These are phyloP conservation scores for Pachydiplax longipennis DNA, from an alignment of 2,888 invertebrate species.

Conservation along the genomic window DNA sequence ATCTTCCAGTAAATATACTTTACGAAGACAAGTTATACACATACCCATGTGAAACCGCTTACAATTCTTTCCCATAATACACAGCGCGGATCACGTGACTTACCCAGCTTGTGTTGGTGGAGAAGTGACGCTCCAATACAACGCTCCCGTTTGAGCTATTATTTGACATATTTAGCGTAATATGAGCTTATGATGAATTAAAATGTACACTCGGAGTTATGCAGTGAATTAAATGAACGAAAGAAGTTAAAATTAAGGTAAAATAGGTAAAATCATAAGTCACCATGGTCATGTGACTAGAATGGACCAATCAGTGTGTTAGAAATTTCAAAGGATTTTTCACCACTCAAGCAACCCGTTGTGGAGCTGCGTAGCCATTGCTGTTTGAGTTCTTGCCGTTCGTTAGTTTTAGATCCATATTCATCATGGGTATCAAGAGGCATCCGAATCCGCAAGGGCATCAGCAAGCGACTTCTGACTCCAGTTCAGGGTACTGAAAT, in stretches of 20 bases:
- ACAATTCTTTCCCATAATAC: slow-evolving; percentile 30
- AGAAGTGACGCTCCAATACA: slow-evolving; percentile 28
- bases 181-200: neutral
- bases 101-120: slow-evolving; percentile 23
- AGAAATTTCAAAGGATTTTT: slow-evolving; percentile 55
- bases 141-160: neutral
- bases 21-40: neutral
- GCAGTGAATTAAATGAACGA: neutral
- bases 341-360: slow-evolving; percentile 55
- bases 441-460: slow-evolving; percentile 61
- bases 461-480: slow-evolving; percentile 60
- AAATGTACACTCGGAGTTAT: neutral
- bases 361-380: slow-evolving; percentile 61
- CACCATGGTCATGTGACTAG: slow-evolving; percentile 55
- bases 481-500: slow-evolving; percentile 61
- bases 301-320: slow-evolving; percentile 55
- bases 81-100: slow-evolving; percentile 1
- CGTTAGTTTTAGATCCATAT: slow-evolving; percentile 60
- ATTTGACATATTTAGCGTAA: neutral
- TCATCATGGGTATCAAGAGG: slow-evolving; percentile 63
- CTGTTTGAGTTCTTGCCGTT: slow-evolving; percentile 54
- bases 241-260: neutral
- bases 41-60: slow-evolving; percentile 44
- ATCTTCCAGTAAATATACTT: neutral
- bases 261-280: slow-evolving; percentile 36